These are phyloP conservation scores for Antrozous pallidus DNA, from an alignment of 2,797 vertebrate genomes.

Conservation along the genomic window DNA sequence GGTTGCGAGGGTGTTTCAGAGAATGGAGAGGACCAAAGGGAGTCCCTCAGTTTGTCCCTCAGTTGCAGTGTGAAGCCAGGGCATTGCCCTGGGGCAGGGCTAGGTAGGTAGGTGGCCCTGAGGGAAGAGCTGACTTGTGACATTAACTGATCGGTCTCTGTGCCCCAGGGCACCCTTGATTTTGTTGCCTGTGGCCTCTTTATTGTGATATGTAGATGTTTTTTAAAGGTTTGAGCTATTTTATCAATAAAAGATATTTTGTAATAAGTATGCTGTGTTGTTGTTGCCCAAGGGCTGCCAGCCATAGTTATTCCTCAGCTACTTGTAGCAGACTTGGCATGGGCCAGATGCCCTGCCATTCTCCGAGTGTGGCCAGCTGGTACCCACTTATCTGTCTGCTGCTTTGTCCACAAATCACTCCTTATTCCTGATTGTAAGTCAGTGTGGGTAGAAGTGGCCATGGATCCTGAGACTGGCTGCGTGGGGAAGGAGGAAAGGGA, in stretches of 20 bases:
- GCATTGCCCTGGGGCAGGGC: background rate
- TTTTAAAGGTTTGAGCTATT: slow-evolving; percentile 64
- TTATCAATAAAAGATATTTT: slow-evolving; percentile 83
- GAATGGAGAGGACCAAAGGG: background rate
- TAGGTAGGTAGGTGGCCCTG: background rate
- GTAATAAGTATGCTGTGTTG: slow-evolving; percentile 64
- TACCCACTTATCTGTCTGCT: background rate
- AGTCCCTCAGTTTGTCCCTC: background rate
- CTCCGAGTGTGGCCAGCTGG: background rate
- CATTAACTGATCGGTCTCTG: background rate
- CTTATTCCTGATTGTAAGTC: background rate
- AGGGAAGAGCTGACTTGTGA: background rate
- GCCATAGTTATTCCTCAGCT: background rate
- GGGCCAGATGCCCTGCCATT: background rate
- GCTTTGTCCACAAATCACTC: background rate
- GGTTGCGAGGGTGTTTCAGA: no score
- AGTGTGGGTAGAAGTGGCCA: background rate
- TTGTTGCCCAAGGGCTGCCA: background rate
- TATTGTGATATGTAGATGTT: slow-evolving; percentile 41
- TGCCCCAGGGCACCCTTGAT: background rate
- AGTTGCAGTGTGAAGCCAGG: background rate
- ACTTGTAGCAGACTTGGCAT: background rate
- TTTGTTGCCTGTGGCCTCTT: background rate
- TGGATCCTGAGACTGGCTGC: background rate
- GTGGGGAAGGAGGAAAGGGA: background rate